phyloP scores from a whole-genome alignment of 1,140 invertebrate genomes.

The Drosophila orena region DNA sequence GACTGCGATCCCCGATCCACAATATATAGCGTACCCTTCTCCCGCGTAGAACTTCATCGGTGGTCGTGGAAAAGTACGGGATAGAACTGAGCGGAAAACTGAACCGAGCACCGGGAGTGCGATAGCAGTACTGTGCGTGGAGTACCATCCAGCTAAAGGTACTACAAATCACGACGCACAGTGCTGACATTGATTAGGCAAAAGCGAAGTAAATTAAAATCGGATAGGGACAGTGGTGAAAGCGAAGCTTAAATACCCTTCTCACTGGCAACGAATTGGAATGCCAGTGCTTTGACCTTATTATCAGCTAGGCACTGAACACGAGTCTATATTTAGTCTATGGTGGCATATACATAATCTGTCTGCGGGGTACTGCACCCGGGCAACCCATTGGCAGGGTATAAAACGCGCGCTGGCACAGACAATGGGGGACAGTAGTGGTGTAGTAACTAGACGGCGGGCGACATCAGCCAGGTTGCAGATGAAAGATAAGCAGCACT shows the following conservation, averaged over 20 bases:
- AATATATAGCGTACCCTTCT: conserved; percentile 20
- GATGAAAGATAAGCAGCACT: conserved; percentile 47
- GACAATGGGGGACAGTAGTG: conserved; percentile 43
- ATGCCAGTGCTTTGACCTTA: too few species aligned
- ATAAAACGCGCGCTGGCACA: conserved; percentile 48
- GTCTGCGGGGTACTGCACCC: background rate
- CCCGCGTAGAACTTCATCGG: conserved; percentile 30
- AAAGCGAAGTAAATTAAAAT: conserved; percentile 19
- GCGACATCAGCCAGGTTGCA: conserved; percentile 36
- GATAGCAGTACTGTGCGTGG: conserved; percentile 73
- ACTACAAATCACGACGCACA: conserved; percentile 53
- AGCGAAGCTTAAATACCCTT: conserved; percentile 5
- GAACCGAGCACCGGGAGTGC: conserved; percentile 36
- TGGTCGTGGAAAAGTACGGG: conserved; percentile 63
- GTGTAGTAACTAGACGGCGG: conserved; percentile 11
- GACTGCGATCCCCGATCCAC: conserved; percentile 10
- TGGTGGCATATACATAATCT: background rate
- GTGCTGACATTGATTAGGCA: conserved; percentile 51
- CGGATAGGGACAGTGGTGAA: background rate
- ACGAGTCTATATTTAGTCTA: too few species aligned
- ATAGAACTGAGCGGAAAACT: conserved; percentile 24
- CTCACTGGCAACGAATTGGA: background rate
- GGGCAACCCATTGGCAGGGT: background rate
- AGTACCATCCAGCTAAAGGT: conserved; percentile 49
- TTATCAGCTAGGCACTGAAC: too few species aligned